Conservation (phyloP, 1,140 invertebrate species). For the Sarcophaga bullata region DNA sequence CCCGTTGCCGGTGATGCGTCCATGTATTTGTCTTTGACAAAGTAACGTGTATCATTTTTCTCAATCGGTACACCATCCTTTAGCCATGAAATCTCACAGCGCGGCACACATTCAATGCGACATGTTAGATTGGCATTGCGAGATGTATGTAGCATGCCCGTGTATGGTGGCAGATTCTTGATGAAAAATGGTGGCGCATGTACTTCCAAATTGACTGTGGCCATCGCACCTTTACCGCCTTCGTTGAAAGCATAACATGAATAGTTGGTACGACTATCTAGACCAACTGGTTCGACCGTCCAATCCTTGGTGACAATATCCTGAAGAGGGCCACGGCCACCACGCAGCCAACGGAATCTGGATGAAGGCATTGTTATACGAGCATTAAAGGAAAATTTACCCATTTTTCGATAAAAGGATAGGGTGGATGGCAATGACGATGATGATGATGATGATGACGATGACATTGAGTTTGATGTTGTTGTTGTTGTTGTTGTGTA, state of each 20-base stretch:
- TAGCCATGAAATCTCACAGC: slow-evolving; percentile 85
- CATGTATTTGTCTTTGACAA: slow-evolving; percentile 73
- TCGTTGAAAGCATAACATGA: slow-evolving; percentile 85
- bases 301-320: slow-evolving; percentile 79
- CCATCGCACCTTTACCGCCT: slow-evolving; percentile 80
- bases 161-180: slow-evolving; percentile 81
- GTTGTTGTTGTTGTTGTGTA: slow-evolving; percentile 40
- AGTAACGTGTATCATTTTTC: slow-evolving; percentile 74
- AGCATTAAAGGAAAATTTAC: slow-evolving; percentile 58
- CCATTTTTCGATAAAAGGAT: slow-evolving; percentile 58
- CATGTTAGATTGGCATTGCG: slow-evolving; percentile 83
- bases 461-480: slow-evolving; percentile 43
- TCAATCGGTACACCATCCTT: slow-evolving; percentile 77
- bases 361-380: slow-evolving; percentile 59
- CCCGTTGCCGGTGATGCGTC: slow-evolving; percentile 78
- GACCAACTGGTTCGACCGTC: slow-evolving; percentile 81
- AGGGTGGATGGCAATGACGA: slow-evolving; percentile 34
- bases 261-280: slow-evolving; percentile 86
- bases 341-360: slow-evolving; percentile 83
- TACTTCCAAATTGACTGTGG: slow-evolving; percentile 79
- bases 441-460: slow-evolving; percentile 32
- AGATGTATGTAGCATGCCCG: slow-evolving; percentile 75
- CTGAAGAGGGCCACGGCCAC: slow-evolving; percentile 73
- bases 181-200: slow-evolving; percentile 89
- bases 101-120: slow-evolving; percentile 87